Evolutionary conservation across 30 jellyfish, hydroid and myxozoan species (phyloP).

Genomic region (Turritopsis rubra): DNA sequence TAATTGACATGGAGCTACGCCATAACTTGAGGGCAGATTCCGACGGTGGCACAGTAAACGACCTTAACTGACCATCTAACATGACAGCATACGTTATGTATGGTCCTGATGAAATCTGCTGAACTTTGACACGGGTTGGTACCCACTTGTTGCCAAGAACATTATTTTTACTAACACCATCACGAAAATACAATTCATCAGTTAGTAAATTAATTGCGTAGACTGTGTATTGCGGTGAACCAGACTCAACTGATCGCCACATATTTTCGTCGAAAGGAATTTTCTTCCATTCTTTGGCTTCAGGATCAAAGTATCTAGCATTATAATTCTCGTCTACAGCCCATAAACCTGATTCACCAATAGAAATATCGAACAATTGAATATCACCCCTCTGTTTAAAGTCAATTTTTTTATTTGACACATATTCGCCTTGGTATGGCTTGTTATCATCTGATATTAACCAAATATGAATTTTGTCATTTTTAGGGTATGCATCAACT

Average conservation of each 20-base stretch:
- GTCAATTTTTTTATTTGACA: background rate
- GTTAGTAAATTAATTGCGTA: conserved; percentile 46
- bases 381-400: conserved; percentile 21
- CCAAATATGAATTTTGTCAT: conserved; percentile 27
- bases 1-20: conserved; percentile 14
- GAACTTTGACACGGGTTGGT: conserved; percentile 8
- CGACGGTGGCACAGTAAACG: conserved; percentile 19
- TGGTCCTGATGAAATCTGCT: conserved; percentile 20
- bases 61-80: conserved; percentile 23
- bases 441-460: conserved; percentile 17
- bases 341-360: conserved; percentile 97
- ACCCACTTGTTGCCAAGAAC: conserved; percentile 73
- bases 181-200: conserved; percentile 44
- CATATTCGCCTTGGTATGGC: conserved; percentile 22
- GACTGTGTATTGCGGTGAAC: conserved; percentile 51
- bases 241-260: conserved; percentile 72
- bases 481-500: conserved; percentile 25
- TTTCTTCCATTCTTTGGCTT: conserved; percentile 26
- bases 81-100: conserved; percentile 15
- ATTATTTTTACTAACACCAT: conserved; percentile 49
- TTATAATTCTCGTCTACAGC: conserved; percentile 43
- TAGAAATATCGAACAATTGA: conserved; percentile 42
- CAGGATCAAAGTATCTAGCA: conserved; percentile 8
- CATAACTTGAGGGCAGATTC: conserved; percentile 13
- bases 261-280: conserved; percentile 34